Conservation (phyloP, 2,888 invertebrate species). For the Conops quadrifasciatus region DNA sequence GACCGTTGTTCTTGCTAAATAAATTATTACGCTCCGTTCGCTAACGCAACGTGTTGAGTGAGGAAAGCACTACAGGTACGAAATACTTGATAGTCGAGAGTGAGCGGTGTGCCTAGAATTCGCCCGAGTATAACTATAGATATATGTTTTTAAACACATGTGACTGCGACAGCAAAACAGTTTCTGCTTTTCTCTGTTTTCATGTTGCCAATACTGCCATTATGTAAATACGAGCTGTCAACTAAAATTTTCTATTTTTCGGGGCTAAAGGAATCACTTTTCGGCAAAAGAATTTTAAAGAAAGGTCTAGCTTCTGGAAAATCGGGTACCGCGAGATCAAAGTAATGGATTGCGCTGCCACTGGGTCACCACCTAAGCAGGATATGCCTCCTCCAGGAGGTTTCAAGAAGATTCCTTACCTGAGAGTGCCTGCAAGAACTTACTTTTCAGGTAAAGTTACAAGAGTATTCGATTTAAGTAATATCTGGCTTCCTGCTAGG, state of each 20-base stretch:
- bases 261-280: constrained; percentile 13
- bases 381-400: constrained; percentile 95
- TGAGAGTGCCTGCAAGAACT: constrained; percentile 76
- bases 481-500: constrained; percentile 67
- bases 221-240: constrained; percentile 55
- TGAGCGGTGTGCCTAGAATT: too few relatives aligned
- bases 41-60: too few relatives aligned
- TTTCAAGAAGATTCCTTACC: constrained; percentile 79
- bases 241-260: constrained; percentile 43
- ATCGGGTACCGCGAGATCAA: neutral
- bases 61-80: too few relatives aligned
- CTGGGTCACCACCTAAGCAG: constrained; percentile 70
- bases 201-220: constrained; percentile 50
- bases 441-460: constrained; percentile 72
- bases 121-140: too few relatives aligned
- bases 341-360: constrained; percentile 35
- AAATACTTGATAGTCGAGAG: too few relatives aligned
- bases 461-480: neutral
- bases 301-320: neutral
- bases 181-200: neutral
- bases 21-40: too few relatives aligned
- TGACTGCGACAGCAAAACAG: too few relatives aligned
- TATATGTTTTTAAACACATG: too few relatives aligned
- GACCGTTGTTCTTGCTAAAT: too few relatives aligned
- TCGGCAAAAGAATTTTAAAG: too few relatives aligned